Evolutionary conservation across 2,113 vertebrate species (phyloP).

Genomic region (Eubucco bourcierii): DNA sequence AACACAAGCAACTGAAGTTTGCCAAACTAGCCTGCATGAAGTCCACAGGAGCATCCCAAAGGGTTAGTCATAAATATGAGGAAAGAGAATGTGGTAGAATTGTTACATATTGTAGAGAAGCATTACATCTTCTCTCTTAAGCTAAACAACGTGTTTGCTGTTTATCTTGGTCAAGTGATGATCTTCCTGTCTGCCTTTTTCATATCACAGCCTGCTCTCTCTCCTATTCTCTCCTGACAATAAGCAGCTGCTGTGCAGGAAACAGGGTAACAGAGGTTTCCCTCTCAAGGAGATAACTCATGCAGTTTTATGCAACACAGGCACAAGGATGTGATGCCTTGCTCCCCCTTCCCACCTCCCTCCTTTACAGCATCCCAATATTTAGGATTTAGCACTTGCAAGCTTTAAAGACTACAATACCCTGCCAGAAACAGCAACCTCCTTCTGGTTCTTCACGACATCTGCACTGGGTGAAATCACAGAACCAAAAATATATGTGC

Average conservation of each 20-base stretch:
- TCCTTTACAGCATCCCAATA: neutral
- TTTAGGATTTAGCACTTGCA: neutral
- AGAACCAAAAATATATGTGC: neutral
- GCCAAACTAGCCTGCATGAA: neutral
- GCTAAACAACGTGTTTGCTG: constrained; percentile 34
- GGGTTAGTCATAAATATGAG: neutral
- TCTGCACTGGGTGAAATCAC: constrained; percentile 35
- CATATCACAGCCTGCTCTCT: neutral
- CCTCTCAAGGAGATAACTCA: constrained; percentile 3
- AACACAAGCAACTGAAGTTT: neutral
- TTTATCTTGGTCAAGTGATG: constrained; percentile 56
- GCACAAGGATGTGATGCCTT: neutral
- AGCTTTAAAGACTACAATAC: neutral
- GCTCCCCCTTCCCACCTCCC: neutral
- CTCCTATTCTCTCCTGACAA: constrained; percentile 44
- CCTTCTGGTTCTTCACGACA: neutral
- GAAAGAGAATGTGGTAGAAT: neutral
- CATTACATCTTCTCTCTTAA: constrained; percentile 32
- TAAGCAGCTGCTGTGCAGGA: constrained; percentile 42
- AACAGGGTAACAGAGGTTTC: constrained; percentile 31
- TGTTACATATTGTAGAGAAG: neutral
- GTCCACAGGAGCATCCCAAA: neutral
- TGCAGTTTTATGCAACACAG: neutral
- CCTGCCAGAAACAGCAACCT: constrained; percentile 26
- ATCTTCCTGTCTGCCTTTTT: constrained; percentile 52